Base-by-base conservation (phyloP, 1,140 invertebrate genomes). In the Teleopsis dalmanni region DNA sequence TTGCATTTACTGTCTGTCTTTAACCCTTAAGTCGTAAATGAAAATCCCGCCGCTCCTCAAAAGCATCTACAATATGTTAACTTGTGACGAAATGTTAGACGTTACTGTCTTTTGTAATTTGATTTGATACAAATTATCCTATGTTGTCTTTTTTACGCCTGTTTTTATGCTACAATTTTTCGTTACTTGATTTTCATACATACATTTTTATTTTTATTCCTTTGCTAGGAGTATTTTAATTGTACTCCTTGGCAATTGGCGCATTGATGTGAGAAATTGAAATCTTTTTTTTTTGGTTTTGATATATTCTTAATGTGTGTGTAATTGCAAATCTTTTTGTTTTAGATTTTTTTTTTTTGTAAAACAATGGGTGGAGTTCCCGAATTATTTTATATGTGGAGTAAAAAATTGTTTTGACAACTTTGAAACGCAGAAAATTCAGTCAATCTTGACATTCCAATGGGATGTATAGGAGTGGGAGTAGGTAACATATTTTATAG, bases 251-350 rank as follows among this genome's bases (percentile, higher is more conserved):
- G n/a, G n/a, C n/a, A n/a, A n/a, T n/a, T n/a, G n/a, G n/a, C n/a
- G n/a, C 7, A 22, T 22, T 43, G 34, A 34, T 29, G 14, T 23
- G 34, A 38, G 42, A 37, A 29, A 45, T 50, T 50, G 42, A 50
- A 50, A 44, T 37, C 45, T 33, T 23, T 27, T 26, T 16, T 47
- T 45, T 27, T 42, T 47, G 21, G 25, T 23, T 23, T 31, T 42
- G 35, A 18, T 47, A 29, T 18, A 29, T 47, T 31, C 43, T 52
- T 60, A 62, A 63, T 62, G 58, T 57, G 59, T 62, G 59, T 63
- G 55, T 63, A 63, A 63, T 63, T 63, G 60, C 55, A 50, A 60
- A 58, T 54, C 57, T 51, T 54, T 47, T 43, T 44, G 18, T 13
- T 21, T 33, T 33, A 14, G 19, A 35, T 35, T 18, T n/a, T 4